phyloP scores from a whole-genome alignment of 2,113 vertebrate species.

The Lagopus leucura region DNA sequence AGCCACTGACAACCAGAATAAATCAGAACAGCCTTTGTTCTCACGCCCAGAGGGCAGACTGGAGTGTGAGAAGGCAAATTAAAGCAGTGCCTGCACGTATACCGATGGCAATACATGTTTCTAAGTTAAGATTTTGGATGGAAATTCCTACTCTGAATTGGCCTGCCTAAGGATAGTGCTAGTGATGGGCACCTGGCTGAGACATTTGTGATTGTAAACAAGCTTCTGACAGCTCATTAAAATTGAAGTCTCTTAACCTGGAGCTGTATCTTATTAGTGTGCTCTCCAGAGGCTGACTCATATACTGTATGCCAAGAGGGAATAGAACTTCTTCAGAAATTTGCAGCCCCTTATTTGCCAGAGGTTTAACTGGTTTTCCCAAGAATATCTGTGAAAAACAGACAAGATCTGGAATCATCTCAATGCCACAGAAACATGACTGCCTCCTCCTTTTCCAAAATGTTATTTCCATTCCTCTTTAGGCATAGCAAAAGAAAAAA shows the following conservation, averaged over 20 bases:
- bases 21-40: background rate
- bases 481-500: slow-evolving; percentile 3
- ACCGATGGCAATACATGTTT: background rate
- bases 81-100: background rate
- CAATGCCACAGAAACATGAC: slow-evolving; percentile 14
- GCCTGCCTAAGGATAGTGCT: background rate
- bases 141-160: background rate
- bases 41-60: background rate
- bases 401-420: slow-evolving; percentile 30
- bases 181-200: slow-evolving; percentile 18
- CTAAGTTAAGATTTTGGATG: background rate
- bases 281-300: slow-evolving; percentile 28
- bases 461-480: slow-evolving; percentile 10
- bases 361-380: slow-evolving; percentile 26
- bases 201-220: slow-evolving; percentile 47
- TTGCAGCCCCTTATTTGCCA: slow-evolving; percentile 25
- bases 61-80: background rate
- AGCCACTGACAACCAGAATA: background rate
- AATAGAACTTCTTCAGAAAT: background rate
- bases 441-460: background rate
- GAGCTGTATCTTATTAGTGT: slow-evolving; percentile 44
- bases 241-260: background rate
- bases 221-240: slow-evolving; percentile 50
- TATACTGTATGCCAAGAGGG: background rate
- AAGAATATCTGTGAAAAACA: slow-evolving; percentile 26